Evolutionary conservation across 2,888 invertebrate genomes (phyloP), one percentile per base, ranked within the genome.

Genomic region (Hyppa rectilinea): DNA sequence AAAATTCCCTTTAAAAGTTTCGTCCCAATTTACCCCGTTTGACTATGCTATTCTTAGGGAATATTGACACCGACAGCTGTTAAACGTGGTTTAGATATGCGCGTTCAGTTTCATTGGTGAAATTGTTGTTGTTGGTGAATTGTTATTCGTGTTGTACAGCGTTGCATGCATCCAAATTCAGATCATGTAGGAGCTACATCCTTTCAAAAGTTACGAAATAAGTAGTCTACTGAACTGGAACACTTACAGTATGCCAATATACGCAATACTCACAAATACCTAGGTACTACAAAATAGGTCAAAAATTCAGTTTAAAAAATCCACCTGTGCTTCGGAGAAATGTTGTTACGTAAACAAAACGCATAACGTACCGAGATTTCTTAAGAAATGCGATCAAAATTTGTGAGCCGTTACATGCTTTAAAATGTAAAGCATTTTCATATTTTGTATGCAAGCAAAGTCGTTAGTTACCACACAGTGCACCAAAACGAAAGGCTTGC

Each of bases 401-500:
- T 84, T 72, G 36, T 49, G 71, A 55, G 40, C 47, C 23, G 58
- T 60, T 52, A 50, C 67, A 40, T 45, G 52, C 58, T 75, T 69
- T 50, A n/a, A n/a, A n/a, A 72, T 59, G 55, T 75, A 66, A 76
- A 72, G 56, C 72, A 71, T 61, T 73, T 50, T 50, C 29, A 61
- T 61, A 49, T 26, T 81, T 69, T n/a, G 70, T 79, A 80, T 83
- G 79, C 81, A 68, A 67, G 73, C 77, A 53, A 82, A 80, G 79
- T 81, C 82, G 85, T 85, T 86, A 82, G 86, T 87, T 81, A 79
- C 82, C 79, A 81, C 82, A 83, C 83, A 59, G 77, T 80, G 83
- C 82, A 80, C 81, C 81, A 84, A 87, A 88, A 85, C 85, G 87
- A 89, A 90, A 92, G 91, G 90, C 90, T 88, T 92, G 91, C 91